Evolutionary conservation across 2,113 vertebrate genomes (phyloP), one percentile per base, ranked within the genome.

Genomic region (Gadus chalcogrammus): DNA sequence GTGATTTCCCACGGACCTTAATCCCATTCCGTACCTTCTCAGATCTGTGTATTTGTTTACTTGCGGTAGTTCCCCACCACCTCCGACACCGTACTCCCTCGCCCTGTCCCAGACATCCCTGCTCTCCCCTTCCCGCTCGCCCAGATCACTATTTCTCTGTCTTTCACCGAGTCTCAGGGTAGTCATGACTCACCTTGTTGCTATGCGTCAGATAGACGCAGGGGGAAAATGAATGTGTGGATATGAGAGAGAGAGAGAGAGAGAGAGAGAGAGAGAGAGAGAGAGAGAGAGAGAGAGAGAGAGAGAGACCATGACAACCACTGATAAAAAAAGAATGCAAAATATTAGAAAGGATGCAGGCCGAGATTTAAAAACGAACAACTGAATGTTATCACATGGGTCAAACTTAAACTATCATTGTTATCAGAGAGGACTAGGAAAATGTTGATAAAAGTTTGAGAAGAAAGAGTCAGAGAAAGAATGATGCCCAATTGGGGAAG

Each of bases 141-240:
- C 55, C 55, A 17, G 15, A 58, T 58, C 17, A 42, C 35, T 6
- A 72, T 15, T 20, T 63, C 69, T 63, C 35, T 8, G 18, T 61
- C 18, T 13, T 60, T 24, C 35, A 53, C 60, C 12, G n/a, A 18
- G 35, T 48, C 53, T 58, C 42, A 48, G 42, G 42, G 55, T 35
- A 60, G 15, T n/a, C 55, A 58, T 58, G 55, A 58, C 55, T 58
- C 55, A 58, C 55, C 55, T 58, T 58, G 55, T n/a, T 58, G 55
- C 55, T 58, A 58, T 58, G 55, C n/a, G 55, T 16, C 55, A 58
- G 55, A 58, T 9, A 48, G 42, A 48, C 42, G 42, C 42, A 48
- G 42, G 42, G 42, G 42, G 4, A 48, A n/a, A 58, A 58, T 6
- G 1, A 58, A 58, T 13, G 15, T 17, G n/a, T 15, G 16, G 16